Evolutionary conservation across 2,797 vertebrate genomes (phyloP), one percentile per base, ranked within the genome.

Genomic region (Hafferia zeledoni): DNA sequence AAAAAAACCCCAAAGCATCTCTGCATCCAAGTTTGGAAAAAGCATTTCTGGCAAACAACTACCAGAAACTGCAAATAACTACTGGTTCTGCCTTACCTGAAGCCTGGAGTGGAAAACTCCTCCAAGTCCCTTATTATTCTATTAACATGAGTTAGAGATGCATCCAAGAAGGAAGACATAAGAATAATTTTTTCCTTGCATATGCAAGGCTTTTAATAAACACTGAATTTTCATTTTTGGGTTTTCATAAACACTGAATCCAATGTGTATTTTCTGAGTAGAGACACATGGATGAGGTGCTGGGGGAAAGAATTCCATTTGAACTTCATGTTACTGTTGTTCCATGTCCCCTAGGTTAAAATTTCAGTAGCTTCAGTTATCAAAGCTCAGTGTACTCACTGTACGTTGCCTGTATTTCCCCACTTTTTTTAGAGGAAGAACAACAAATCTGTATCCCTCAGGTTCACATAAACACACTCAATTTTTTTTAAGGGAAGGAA

Each of bases 351-450:
- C 60, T 30, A 52, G 12, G 28, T 3, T 78, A 25, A 86, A 71
- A 81, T 81, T 86, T 81, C 68, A 90, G 57, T 24, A 91, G 72
- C 35, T 49, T 69, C 33, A 47, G 70, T 68, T 79, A 72, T 35
- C 22, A 12, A 75, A 87, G 79, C 47, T 75, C 52, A 83, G 4
- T 24, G 28, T 28, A 61, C 20, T 76, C 35, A 23, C 1, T 46
- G 17, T 28, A 28, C 1, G 2, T 41, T 0, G 0, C 18, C 23
- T 19, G 10, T 10, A 65, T 64, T 79, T 31, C 60, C 25, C 60
- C 12, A 43, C 4, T 20, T 37, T n/a, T 79, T 82, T 57, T 10
- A 41, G 30, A 76, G 19, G 27, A 83, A 85, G 11, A 33, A 23
- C 7, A 63, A 65, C 4, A 63, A 33, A 67, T 33, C 19, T 83